Evolutionary conservation across 2,797 vertebrate species (phyloP), one percentile per base, ranked within the genome.

Genomic region (Meda fulgida): DNA sequence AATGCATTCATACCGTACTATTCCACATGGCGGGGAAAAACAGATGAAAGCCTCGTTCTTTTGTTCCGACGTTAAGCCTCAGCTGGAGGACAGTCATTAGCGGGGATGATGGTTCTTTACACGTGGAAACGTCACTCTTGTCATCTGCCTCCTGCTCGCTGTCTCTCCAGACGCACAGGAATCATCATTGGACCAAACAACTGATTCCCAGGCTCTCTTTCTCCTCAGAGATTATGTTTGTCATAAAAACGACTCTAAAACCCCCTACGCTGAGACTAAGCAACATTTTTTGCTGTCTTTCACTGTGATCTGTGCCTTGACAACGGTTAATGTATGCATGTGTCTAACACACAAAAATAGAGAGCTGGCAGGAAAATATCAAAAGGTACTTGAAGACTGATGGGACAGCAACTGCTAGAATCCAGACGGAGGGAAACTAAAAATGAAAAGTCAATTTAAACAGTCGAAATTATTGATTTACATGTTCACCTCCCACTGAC

Each of bases 11-110:
- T 70, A 55, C 48, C n/a, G 58, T 31, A 65, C 36, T 63, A 78
- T 73, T 72, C 76, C 71, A 8, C 86, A 71, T 23, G 18, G 48
- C 2, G 34, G 92, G 92, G 92, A 38, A 81, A 89, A 90, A 91
- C 78, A 48, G 83, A 38, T 85, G 80, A 88, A 81, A 88, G 83
- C 46, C 80, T 69, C 40, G 43, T 83, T 76, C 82, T 83, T 81
- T 81, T 58, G 71, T 84, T 81, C 63, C 5, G 29, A 48, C 31
- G 34, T 77, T 36, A 72, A 86, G 72, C 55, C 87, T 88, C 87
- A 84, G 83, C 75, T 84, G 72, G 83, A 76, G 72, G 73, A 76
- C 69, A 14, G 69, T 90, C 87, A 88, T 89, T 88, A 89, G 86
- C 26, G 19, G 60, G 36, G 69, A 85, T 80, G 83, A 88, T 40